These are phyloP conservation scores for Epinephelus fuscoguttatus DNA, from an alignment of 2,113 vertebrate species.

Conservation along the genomic window DNA sequence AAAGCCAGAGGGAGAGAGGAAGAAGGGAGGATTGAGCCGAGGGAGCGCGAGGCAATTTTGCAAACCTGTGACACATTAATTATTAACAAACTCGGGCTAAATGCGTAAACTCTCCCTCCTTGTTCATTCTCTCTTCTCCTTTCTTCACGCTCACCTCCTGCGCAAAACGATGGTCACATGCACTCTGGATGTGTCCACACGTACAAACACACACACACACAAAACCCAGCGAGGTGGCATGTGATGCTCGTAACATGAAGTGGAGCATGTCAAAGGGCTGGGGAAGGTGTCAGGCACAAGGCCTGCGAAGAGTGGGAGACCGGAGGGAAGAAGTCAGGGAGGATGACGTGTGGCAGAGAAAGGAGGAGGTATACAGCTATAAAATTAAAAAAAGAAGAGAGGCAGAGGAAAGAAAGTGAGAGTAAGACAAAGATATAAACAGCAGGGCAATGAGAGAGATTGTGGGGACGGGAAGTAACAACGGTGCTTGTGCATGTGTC, in stretches of 20 bases:
- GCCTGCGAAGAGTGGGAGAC: constrained; percentile 62
- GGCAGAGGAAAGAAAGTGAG: constrained; percentile 30
- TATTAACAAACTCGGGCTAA: constrained; percentile 87
- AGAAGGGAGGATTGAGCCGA: constrained; percentile 69
- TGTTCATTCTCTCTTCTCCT: constrained; percentile 71
- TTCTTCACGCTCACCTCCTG: constrained; percentile 68
- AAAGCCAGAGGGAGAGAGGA: constrained; percentile 70
- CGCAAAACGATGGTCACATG: constrained; percentile 54
- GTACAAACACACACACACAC: constrained; percentile 20
- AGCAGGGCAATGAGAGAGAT: constrained; percentile 24
- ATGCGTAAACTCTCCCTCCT: constrained; percentile 83
- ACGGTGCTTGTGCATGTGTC: constrained; percentile 23
- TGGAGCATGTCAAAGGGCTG: constrained; percentile 81
- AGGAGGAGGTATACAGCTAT: not conserved
- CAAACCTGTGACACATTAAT: constrained; percentile 88
- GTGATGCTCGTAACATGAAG: constrained; percentile 81
- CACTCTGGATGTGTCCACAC: constrained; percentile 18
- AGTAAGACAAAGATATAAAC: constrained; percentile 45
- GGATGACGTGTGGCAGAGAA: constrained; percentile 45
- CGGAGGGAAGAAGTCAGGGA: constrained; percentile 38
- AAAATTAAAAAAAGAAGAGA: constrained; percentile 26
- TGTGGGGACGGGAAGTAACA: constrained; percentile 25
- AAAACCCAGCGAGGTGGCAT: constrained; percentile 59
- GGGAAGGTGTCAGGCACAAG: constrained; percentile 76
- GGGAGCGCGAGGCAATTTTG: constrained; percentile 81